These are phyloP conservation scores for Acanthosoma haemorrhoidale DNA, from an alignment of 2,888 invertebrate species.

Conservation along the genomic window DNA sequence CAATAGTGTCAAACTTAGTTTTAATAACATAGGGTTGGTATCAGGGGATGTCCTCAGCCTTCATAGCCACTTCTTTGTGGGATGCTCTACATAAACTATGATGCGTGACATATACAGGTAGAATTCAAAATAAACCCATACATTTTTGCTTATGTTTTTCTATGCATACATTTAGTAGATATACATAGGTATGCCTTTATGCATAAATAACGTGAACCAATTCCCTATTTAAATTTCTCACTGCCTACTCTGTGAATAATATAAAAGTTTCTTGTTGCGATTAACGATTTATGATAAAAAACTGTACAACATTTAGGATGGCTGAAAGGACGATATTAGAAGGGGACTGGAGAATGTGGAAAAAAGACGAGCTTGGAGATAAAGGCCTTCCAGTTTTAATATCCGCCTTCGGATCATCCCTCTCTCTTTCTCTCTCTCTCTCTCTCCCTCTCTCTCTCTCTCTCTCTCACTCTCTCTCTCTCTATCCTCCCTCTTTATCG, in stretches of 20 bases:
- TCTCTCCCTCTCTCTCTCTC: neutral
- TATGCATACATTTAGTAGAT: no score
- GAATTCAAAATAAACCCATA: no score
- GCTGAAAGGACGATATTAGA: neutral
- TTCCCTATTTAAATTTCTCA: no score
- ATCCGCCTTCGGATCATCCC: constrained; percentile 17
- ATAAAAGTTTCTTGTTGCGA: neutral
- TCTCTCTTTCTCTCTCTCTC: neutral
- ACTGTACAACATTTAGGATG: neutral
- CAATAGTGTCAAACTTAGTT: no score
- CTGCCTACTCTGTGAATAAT: neutral
- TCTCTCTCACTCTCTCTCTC: neutral
- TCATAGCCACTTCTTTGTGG: no score
- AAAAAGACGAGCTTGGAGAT: neutral
- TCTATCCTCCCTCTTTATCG: constrained; percentile 5
- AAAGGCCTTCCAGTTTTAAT: constrained; percentile 25
- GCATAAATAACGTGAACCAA: no score
- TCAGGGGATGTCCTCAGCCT: no score
- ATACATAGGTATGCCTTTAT: no score
- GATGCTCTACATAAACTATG: no score
- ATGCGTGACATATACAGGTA: no score
- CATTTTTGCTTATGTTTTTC: no score
- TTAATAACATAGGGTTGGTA: no score
- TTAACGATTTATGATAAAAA: neutral
- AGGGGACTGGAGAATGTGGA: neutral